A percentile compares a stretch with the other conserved stretches of the same genome.
Evolutionary conservation across 2,888 invertebrate species (phyloP).

Genomic region (Leptura quadrifasciata): DNA sequence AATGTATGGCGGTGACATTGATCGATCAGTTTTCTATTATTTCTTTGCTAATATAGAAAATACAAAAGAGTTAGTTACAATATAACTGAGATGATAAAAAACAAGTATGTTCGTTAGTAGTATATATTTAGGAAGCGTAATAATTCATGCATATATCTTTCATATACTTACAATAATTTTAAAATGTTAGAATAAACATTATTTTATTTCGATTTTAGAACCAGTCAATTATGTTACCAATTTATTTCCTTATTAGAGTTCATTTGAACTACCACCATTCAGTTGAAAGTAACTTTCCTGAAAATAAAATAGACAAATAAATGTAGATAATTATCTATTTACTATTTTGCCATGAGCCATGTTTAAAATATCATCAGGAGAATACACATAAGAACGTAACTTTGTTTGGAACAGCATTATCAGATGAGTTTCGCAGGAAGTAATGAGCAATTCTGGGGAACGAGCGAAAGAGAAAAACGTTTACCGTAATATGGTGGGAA

Average conservation of each 20-base stretch:
- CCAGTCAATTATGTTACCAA: no score
- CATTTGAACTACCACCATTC: no score
- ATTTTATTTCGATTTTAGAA: no score
- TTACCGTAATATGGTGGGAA: conserved; percentile 33
- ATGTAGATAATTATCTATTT: not conserved
- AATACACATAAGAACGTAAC: conserved; percentile 14
- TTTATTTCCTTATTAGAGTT: no score
- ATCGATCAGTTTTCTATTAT: conserved; percentile 1
- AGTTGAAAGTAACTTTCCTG: no score
- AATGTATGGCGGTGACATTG: conserved; percentile 19
- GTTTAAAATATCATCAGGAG: conserved; percentile 22
- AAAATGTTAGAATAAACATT: no score
- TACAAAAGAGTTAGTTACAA: not conserved
- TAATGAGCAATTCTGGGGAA: conserved; percentile 29
- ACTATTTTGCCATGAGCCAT: not conserved
- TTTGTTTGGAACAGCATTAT: conserved; percentile 10
- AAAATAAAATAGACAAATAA: no score
- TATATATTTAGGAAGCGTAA: not conserved
- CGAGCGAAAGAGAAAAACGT: conserved; percentile 35
- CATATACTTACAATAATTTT: no score
- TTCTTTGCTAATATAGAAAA: not conserved
- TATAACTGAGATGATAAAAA: not conserved
- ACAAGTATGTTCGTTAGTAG: not conserved
- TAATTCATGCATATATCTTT: no score
- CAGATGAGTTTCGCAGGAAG: conserved; percentile 26